A percentile compares a stretch with the other conserved stretches of the same genome.
Evolutionary conservation across 2,113 vertebrate species (phyloP).

Genomic region (Phalacrocorax pelagicus): DNA sequence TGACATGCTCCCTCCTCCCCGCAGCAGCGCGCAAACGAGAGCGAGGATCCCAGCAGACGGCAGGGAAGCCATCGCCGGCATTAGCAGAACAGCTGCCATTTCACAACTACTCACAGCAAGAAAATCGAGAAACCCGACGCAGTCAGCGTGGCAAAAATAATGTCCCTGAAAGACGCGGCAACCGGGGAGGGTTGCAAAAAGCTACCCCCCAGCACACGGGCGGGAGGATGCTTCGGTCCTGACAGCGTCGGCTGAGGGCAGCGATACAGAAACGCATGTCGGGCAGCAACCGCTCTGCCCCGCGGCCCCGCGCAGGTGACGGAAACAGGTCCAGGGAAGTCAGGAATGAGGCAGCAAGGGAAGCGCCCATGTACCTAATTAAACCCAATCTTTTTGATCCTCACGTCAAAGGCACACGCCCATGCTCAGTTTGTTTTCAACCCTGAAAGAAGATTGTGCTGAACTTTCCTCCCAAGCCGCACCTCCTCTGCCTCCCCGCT

Average conservation of each 20-base stretch:
- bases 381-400: background rate
- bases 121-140: background rate
- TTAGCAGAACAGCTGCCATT: background rate
- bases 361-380: background rate
- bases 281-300: background rate
- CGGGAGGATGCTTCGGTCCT: background rate
- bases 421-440: background rate
- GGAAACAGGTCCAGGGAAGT: background rate
- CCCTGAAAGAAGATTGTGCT: accelerated
- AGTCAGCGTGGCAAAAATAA: background rate
- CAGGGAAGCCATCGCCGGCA: background rate
- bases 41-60: background rate
- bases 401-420: accelerated
- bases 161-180: background rate
- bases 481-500: background rate
- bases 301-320: accelerated
- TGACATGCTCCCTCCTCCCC: background rate
- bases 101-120: background rate
- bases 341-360: background rate
- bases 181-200: background rate
- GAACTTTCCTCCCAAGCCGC: background rate
- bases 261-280: background rate
- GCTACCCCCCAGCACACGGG: background rate
- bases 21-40: accelerated
- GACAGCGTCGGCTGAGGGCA: background rate